phyloP scores from a whole-genome alignment of 2,888 invertebrate species.

The Mimumesa dahlbomi region DNA sequence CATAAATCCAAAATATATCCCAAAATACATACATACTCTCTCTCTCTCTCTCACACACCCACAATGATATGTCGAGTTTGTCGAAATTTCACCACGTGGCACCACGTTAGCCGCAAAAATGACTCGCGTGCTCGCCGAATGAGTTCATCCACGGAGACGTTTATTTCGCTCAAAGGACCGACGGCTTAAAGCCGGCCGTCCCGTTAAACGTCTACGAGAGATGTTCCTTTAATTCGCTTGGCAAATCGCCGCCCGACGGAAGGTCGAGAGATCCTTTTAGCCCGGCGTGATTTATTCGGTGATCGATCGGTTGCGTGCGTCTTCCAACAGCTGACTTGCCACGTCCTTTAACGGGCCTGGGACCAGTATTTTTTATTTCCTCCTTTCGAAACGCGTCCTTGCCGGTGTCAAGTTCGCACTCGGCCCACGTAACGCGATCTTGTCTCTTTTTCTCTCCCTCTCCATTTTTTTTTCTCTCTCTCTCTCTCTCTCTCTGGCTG shows the following conservation, averaged over 20 bases:
- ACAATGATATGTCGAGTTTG: too few relatives aligned
- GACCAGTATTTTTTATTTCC: constrained; percentile 76
- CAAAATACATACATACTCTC: too few relatives aligned
- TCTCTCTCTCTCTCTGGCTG: neutral
- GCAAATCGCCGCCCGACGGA: constrained; percentile 11
- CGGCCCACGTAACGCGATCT: constrained; percentile 68
- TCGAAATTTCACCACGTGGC: too few relatives aligned
- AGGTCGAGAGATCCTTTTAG: constrained; percentile 51
- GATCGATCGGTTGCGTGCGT: constrained; percentile 49
- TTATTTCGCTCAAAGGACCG: too few relatives aligned
- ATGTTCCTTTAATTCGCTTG: too few relatives aligned
- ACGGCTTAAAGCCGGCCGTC: too few relatives aligned
- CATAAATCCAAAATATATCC: too few relatives aligned
- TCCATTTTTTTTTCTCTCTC: neutral
- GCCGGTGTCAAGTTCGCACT: constrained; percentile 79
- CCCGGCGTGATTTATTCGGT: constrained; percentile 52
- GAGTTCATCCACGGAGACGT: too few relatives aligned
- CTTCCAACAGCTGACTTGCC: constrained; percentile 67
- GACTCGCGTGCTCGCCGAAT: too few relatives aligned
- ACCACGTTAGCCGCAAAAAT: too few relatives aligned
- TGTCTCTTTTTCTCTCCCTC: constrained; percentile 15
- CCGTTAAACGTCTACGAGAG: too few relatives aligned
- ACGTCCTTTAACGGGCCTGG: constrained; percentile 75
- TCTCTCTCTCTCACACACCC: too few relatives aligned
- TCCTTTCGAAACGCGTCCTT: constrained; percentile 80